Evolutionary conservation across 1,140 invertebrate genomes (phyloP), one percentile per base, ranked within the genome.

Genomic region (Mamestra configurata): DNA sequence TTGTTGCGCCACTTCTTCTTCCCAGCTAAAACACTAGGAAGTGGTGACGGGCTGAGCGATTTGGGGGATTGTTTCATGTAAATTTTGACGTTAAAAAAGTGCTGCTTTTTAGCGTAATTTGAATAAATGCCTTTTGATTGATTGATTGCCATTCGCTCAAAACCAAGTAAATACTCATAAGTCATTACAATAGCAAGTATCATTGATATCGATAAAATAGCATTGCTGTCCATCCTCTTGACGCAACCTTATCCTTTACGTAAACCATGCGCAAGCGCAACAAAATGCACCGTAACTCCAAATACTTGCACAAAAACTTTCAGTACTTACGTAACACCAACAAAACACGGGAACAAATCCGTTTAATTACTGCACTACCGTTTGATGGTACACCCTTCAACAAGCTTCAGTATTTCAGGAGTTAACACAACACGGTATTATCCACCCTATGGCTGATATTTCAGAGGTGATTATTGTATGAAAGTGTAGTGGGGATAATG

Each of bases 301-400:
- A 61, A 46, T 68, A 24, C 20, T 27, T 68, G 20, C 40, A 68
- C 10, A 49, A 46, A 64, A 64, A 59, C 57, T 35, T 7, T 64
- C 31, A 64, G 27, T 64, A 64, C 59, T 64, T 64, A 64, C 31
- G 35, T 64, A 64, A 64, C n/a, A 35, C 27, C 51, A 55, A 24
- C 43, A 11, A 15, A 15, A 22, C 31, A 31, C 24, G 37, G 37
- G 20, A 68, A 68, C 64, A 68, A 68, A 68, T 68, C 64, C 4
- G 40, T 68, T 68, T 68, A 68, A 68, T 68, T 68, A 68, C 64
- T 15, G 20, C 59, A 15, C 64, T 46, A 68, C 64, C 31, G 64
- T 68, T 68, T 68, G 64, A 68, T 68, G 37, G 64, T 68, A 68
- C 20, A 43, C 13, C 27, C 31, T 11, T 15, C 59, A 8, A 37